Evolutionary conservation across 2,797 vertebrate genomes (phyloP), one percentile per base, ranked within the genome.

Genomic region (Takifugu rubripes): DNA sequence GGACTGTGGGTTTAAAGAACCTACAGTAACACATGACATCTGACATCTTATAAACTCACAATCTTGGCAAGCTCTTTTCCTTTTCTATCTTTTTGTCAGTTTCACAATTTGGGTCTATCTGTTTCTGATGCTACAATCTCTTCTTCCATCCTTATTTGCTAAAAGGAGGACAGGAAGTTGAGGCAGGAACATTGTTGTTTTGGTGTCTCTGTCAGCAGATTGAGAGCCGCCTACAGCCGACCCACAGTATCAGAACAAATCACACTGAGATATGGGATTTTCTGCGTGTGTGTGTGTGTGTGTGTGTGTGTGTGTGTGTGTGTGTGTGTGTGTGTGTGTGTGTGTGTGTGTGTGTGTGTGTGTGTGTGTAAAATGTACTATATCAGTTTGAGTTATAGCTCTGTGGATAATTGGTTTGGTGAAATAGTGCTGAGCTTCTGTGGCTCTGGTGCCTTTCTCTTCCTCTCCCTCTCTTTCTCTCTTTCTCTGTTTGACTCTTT

Each of bases 391-490:
- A 89, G 87, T 80, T 89, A 89, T 87, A 81, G 88, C 84, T 77
- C 73, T 87, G 82, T 87, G 85, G 88, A 89, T 89, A 89, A 88
- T 89, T 89, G 88, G 87, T 89, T 88, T 89, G 88, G 84, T 89
- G 88, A 89, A 89, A 89, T 89, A 89, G 85, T 89, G 88, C 86
- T 89, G 86, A 87, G 85, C 84, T 84, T 87, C 81, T 84, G 78
- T 82, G 79, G 82, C 81, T 80, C 59, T 74, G 84, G 84, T 86
- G 84, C 83, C 82, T 80, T 84, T 84, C 80, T 72, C 71, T 56
- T 57, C 68, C 62, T 63, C 50, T 60, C 53, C 52, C 44, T 42
- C n/a, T 42, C 21, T 48, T 31, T 45, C 31, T 40, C 40, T 50
- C 4, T 33, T 33, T 33, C 29, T 29, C 6, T 15, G 24, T 56